phyloP scores from a whole-genome alignment of 2,113 vertebrate species.

The Mus pahari region DNA sequence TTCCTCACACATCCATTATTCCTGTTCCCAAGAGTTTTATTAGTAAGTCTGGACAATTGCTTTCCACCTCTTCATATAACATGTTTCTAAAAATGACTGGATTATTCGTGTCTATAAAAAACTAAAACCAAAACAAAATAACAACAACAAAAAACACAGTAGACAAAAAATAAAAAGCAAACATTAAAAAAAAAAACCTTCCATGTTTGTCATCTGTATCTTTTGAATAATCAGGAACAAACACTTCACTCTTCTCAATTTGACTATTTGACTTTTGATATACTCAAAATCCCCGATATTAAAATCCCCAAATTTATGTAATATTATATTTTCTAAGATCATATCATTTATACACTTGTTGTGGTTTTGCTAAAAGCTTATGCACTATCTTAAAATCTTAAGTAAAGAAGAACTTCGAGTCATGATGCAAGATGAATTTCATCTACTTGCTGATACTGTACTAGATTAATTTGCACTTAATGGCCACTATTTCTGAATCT shows the following conservation, averaged over 20 bases:
- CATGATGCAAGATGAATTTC: not conserved
- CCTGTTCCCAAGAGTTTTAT: not conserved
- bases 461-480: not conserved
- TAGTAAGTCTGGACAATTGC: not conserved
- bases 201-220: not conserved
- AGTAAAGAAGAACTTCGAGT: not conserved
- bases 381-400: not conserved
- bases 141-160: too few relatives aligned
- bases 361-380: not conserved
- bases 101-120: not conserved
- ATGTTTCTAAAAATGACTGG: slow-evolving; percentile 53
- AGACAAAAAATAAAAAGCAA: too few relatives aligned
- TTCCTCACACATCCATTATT: too few relatives aligned
- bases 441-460: not conserved
- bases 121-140: too few relatives aligned
- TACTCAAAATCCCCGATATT: not conserved
- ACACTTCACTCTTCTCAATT: slow-evolving; percentile 21
- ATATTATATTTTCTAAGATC: not conserved
- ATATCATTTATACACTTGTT: not conserved
- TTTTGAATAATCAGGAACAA: not conserved
- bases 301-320: not conserved
- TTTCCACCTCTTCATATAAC: not conserved
- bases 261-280: not conserved
- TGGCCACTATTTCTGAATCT: slow-evolving; percentile 24
- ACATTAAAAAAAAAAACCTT: too few relatives aligned